Conservation (phyloP, 2,113 vertebrate species). For the Grammomys surdaster region DNA sequence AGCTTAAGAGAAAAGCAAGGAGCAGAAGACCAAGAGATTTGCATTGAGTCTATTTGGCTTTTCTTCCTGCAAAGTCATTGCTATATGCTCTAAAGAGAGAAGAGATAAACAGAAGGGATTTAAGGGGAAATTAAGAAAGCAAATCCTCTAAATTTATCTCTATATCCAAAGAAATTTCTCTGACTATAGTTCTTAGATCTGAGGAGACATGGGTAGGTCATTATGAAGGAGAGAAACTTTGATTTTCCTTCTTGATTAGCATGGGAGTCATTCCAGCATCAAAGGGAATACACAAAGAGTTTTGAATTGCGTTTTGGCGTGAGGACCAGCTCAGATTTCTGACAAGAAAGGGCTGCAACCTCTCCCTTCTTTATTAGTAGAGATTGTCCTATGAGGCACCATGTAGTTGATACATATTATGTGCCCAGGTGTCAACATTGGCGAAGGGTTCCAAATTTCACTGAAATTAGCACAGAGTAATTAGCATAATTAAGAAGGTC, state of each 20-base stretch:
- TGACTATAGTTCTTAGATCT: neutral
- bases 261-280: neutral
- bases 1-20: neutral
- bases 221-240: constrained; percentile 36
- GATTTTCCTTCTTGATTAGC: constrained; percentile 55
- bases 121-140: neutral
- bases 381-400: neutral
- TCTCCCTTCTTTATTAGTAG: neutral
- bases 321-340: neutral
- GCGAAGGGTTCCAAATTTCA: neutral
- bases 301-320: neutral
- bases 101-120: neutral
- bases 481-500: neutral
- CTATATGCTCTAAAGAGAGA: neutral
- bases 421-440: neutral
- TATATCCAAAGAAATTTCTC: neutral
- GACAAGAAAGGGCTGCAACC: neutral
- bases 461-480: neutral
- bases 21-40: neutral
- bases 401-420: neutral
- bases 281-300: constrained; percentile 33
- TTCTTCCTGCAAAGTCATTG: neutral
- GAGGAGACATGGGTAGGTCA: neutral
- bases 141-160: constrained; percentile 23
- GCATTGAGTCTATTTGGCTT: constrained; percentile 26